Conservation (phyloP, 2,113 vertebrate genomes). For the Brachyistius frenatus region DNA sequence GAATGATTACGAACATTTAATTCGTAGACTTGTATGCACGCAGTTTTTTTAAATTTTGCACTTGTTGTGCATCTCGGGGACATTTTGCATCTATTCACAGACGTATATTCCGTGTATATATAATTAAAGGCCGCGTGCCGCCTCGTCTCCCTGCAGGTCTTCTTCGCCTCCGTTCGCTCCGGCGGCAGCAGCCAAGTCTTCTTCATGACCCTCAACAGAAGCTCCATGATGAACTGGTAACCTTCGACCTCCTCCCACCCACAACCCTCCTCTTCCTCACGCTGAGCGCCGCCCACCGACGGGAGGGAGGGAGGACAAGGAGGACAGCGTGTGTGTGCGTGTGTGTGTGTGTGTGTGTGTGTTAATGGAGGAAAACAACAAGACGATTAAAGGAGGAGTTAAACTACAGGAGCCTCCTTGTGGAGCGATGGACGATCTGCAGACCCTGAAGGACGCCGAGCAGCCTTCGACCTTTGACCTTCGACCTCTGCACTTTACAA, state of each 20-base stretch:
- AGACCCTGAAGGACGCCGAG: no score
- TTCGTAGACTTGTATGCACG: no score
- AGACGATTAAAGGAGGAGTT: no score
- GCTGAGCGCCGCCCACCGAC: conserved; percentile 9
- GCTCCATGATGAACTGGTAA: conserved; percentile 99
- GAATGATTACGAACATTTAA: no score
- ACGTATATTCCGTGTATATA: no score
- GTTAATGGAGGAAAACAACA: conserved; percentile 26
- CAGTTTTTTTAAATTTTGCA: no score
- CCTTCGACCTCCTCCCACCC: conserved; percentile 41
- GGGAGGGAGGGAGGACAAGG: conserved; percentile 27
- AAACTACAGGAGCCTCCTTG: conserved; percentile 39
- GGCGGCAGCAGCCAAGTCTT: conserved; percentile 99
- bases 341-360: conserved; percentile 35
- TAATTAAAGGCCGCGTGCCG: no score
- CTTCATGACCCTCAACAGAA: conserved; percentile 99
- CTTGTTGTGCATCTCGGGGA: no score
- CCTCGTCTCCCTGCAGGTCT: conserved; percentile 86
- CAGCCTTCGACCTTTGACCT: no score
- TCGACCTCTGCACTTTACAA: no score
- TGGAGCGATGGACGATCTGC: neutral
- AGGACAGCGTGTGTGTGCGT: conserved; percentile 27
- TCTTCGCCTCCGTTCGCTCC: conserved; percentile 98
- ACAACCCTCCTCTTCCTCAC: conserved; percentile 38
- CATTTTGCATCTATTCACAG: no score